Evolutionary conservation across 2,113 vertebrate species (phyloP), one percentile per base, ranked within the genome.

Genomic region (Daboia siamensis): DNA sequence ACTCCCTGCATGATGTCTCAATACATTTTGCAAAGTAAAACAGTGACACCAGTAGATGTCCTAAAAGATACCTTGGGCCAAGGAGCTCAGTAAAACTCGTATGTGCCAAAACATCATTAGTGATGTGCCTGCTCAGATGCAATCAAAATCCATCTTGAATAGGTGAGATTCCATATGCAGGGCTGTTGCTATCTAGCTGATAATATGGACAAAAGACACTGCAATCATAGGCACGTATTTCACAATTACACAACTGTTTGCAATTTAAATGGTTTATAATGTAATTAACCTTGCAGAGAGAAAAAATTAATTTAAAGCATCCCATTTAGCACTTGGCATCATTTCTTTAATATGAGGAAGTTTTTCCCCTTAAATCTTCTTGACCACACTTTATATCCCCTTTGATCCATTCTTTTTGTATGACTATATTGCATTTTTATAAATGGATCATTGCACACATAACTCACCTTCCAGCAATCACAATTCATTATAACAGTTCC

Each of bases 201-300:
- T 55, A 24, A 21, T 52, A 55, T 85, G 46, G 12, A 46, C 54
- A n/a, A 39, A 55, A 57, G 13, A 64, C 15, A 90, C 90, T 91
- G 17, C 33, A 93, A 92, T 90, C 88, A 92, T 0, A 0, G 46
- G 13, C 44, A 23, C 13, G 85, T 4, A 93, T 20, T 91, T 92
- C 56, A 95, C 91, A 94, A 93, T 95, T 95, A 91, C 24, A 92
- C 91, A 93, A 94, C 90, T 94, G 13, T 5, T 92, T 10, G 2
- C 89, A 93, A 86, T 3, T 39, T 59, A 93, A 93, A 61, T 44
- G 33, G 3, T 52, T 26, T 92, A 89, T 91, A 92, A 93, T 93
- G 21, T n/a, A 92, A 88, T 94, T 93, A 94, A 24, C 86, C 89
- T 74, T 86, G 87, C 7, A 69, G 12, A 90, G 33, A 17, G 87